A percentile compares a stretch with the other conserved stretches of the same genome.
These are phyloP conservation scores for Euwallacea similis DNA, from an alignment of 1,140 invertebrate species.

Conservation along the genomic window DNA sequence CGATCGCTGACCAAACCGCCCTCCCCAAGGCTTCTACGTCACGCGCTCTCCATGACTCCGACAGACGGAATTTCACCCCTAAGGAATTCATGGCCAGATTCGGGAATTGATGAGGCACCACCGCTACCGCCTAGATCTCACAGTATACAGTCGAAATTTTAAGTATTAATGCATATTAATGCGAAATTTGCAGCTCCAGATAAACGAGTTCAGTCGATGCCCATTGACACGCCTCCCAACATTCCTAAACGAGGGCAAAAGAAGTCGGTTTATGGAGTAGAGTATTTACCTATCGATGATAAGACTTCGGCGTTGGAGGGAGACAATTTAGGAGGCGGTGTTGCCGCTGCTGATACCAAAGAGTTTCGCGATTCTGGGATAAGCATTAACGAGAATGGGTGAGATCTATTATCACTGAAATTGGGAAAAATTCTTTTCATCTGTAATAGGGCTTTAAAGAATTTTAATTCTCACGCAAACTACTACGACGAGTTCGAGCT, in stretches of 20 bases:
- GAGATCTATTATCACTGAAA: not conserved
- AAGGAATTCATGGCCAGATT: conserved; percentile 64
- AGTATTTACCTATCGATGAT: conserved; percentile 44
- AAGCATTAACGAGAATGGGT: conserved; percentile 56
- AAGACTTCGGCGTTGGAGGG: not conserved
- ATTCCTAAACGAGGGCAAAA: conserved; percentile 62
- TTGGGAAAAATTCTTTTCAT: no score
- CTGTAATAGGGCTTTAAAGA: conserved; percentile 49
- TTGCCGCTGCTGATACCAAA: conserved; percentile 44
- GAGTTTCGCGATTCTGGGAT: conserved; percentile 61
- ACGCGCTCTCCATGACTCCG: conserved; percentile 57
- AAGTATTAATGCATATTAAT: not conserved
- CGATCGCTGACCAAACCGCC: conserved; percentile 62
- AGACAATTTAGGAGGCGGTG: not conserved
- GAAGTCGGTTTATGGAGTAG: conserved; percentile 54
- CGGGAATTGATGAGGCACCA: conserved; percentile 58
- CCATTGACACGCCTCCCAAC: conserved; percentile 58
- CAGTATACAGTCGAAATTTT: conserved; percentile 52
- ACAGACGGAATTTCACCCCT: conserved; percentile 54
- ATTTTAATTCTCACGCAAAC: conserved; percentile 57
- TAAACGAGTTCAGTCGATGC: conserved; percentile 56
- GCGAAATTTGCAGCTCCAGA: conserved; percentile 56
- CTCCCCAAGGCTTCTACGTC: conserved; percentile 61
- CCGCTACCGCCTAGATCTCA: conserved; percentile 64
- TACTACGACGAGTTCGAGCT: conserved; percentile 63